Base-by-base conservation (phyloP, 2,888 invertebrate species). In the Cynaeus angustus region DNA sequence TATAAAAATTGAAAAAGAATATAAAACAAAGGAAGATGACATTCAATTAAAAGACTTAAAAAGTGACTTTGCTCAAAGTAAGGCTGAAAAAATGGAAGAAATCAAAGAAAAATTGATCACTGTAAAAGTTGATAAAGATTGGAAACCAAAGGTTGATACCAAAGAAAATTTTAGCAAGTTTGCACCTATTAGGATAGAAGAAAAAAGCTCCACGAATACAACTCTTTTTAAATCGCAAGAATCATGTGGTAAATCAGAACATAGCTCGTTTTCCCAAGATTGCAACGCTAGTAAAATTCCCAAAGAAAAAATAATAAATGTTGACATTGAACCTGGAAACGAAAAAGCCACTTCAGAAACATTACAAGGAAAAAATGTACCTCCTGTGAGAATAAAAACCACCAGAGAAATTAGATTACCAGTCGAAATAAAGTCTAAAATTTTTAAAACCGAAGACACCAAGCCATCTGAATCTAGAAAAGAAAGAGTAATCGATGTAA, bases 241-340 rank as follows among this genome's bases (percentile, higher is more conserved):
- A 1, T 21, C 21, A 21, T 21, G 4, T 21, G 21, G 4, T 3
- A 21, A 21, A 21, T 21, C 21, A 21, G 21, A 21, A 4, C 4
- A 21, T 21, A 21, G 21, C 4, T 21, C 21, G 1, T 21, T 21
- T 21, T 21, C 21, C 4, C 21, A 21, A 3, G 21, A 4, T 21
- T 21, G 9, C n/a, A 28, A 28, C 9, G 33, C 33, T 2, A 33
- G 6, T 9, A 2, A 33, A 6, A 12, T 41, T 12, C 13, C n/a
- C 9, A 41, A 41, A 41, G 41, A 41, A 41, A 41, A n/a, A n/a
- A 41, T 41, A 41, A 12, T 41, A 41, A 13, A 41, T 41, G 41
- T 41, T 10, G 13, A 41, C 5, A 3, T 41, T 10, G 41, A 41
- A 12, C 6, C 41, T 12, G 10, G n/a, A 33, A 28, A 7, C 7